These are phyloP conservation scores for Oreortyx pictus DNA, from an alignment of 2,797 vertebrate species.

Conservation along the genomic window DNA sequence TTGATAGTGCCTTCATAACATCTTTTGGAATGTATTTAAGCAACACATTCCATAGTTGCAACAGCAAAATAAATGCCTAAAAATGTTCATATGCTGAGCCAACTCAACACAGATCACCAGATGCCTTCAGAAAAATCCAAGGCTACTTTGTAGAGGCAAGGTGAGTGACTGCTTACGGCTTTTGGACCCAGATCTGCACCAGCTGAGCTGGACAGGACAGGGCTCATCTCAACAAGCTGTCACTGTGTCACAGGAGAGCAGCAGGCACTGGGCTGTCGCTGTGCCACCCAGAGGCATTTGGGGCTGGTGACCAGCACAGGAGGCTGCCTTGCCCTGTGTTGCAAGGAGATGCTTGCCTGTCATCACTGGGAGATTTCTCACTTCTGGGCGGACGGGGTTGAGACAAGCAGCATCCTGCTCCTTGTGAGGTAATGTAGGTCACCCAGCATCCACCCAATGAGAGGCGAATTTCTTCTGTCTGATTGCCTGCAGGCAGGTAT, in stretches of 20 bases:
- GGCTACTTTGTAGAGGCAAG: not conserved
- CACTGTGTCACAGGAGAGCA: not conserved
- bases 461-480: conserved; percentile 21
- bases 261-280: not conserved
- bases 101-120: not conserved
- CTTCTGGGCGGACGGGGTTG: conserved; percentile 21
- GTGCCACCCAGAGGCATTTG: not conserved
- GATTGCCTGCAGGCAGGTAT: not conserved
- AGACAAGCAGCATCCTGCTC: conserved; percentile 65
- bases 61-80: not conserved
- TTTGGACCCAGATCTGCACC: not conserved
- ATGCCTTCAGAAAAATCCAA: not conserved
- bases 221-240: not conserved
- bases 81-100: not conserved
- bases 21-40: not conserved
- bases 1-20: not conserved
- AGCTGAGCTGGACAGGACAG: accelerated
- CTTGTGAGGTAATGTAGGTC: conserved; percentile 67
- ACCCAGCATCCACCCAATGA: conserved; percentile 28
- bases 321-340: not conserved
- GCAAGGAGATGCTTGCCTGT: conserved; percentile 7
- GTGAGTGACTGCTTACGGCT: not conserved
- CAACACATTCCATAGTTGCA: not conserved
- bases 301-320: conserved; percentile 18
- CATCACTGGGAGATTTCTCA: not conserved